Evolutionary conservation across 2,113 vertebrate species (phyloP), one percentile per base, ranked within the genome.

Genomic region (Lepisosteus oculatus): DNA sequence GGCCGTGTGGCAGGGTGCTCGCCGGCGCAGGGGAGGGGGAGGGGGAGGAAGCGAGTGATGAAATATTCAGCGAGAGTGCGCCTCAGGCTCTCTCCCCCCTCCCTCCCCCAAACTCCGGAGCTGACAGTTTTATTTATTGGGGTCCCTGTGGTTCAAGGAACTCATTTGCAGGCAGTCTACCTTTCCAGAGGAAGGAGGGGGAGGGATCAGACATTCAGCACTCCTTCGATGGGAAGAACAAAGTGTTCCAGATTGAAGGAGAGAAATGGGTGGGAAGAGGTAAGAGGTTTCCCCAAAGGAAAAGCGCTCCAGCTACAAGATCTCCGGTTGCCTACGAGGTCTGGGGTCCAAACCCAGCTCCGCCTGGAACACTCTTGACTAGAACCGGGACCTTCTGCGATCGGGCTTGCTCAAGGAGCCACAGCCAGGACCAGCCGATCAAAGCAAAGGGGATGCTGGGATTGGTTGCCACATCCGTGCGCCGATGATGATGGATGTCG

Each of bases 31-130:
- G 55, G 68, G 72, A 4, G 61, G 80, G 79, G 79, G 69, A 44
- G 66, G 59, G 61, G 41, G 76, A 15, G 71, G 74, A 61, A 69
- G 43, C 70, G 64, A 81, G 83, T 89, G 89, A 91, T 91, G 87
- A 92, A 91, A 92, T 92, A 91, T 91, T 92, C 89, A 91, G 90
- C 85, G 87, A 88, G 86, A 87, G 82, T 84, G 84, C 72, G 86
- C 81, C 87, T 88, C 79, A 82, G 84, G 81, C 86, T 85, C 79
- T 79, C 80, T 43, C 2, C 15, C 70, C 72, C 68, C 68, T 74
- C 75, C 73, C 66, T 45, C 59, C 70, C 42, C 41, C 57, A 65
- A 87, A 85, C 82, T 87, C 87, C 86, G 79, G 78, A 74, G 81
- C 83, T 87, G 87, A 89, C 87, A 90, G 87, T 85, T 85, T 88